Evolutionary conservation across 2,888 invertebrate species (phyloP).

Genomic region (Aromia moschata): DNA sequence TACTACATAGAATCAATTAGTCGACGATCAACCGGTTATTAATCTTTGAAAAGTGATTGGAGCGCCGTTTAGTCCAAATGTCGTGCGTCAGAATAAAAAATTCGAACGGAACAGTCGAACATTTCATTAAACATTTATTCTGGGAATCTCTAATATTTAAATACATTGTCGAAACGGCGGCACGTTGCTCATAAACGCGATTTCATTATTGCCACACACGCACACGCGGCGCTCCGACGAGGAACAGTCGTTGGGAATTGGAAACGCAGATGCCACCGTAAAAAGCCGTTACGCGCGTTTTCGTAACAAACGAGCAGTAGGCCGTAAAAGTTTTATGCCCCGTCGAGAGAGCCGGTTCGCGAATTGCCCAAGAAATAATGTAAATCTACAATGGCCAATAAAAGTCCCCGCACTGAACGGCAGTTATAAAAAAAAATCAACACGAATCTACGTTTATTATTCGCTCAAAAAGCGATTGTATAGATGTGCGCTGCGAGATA

Average conservation of each 20-base stretch:
- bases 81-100: too few species aligned
- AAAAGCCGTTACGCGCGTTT: constrained; percentile 16
- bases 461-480: constrained; percentile 21
- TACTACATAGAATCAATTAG: too few species aligned
- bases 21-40: too few species aligned
- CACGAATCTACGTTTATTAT: constrained; percentile 25
- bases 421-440: constrained; percentile 23
- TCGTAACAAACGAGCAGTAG: constrained; percentile 14
- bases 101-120: too few species aligned
- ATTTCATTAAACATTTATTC: too few species aligned
- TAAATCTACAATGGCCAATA: constrained; percentile 23
- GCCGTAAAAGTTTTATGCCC: constrained; percentile 21
- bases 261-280: constrained; percentile 17
- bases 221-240: too few species aligned
- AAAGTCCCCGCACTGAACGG: constrained; percentile 16
- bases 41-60: too few species aligned
- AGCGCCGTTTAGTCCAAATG: too few species aligned
- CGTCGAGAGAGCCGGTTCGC: constrained; percentile 15
- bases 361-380: constrained; percentile 11
- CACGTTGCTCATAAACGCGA: too few species aligned
- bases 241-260: constrained; percentile 12
- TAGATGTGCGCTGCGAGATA: constrained; percentile 17
- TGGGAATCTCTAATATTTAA: too few species aligned
- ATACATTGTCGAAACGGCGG: too few species aligned
- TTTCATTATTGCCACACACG: too few species aligned